These are phyloP conservation scores for Drosophila vallismaia DNA, from an alignment of 2,888 invertebrate species.

Conservation along the genomic window DNA sequence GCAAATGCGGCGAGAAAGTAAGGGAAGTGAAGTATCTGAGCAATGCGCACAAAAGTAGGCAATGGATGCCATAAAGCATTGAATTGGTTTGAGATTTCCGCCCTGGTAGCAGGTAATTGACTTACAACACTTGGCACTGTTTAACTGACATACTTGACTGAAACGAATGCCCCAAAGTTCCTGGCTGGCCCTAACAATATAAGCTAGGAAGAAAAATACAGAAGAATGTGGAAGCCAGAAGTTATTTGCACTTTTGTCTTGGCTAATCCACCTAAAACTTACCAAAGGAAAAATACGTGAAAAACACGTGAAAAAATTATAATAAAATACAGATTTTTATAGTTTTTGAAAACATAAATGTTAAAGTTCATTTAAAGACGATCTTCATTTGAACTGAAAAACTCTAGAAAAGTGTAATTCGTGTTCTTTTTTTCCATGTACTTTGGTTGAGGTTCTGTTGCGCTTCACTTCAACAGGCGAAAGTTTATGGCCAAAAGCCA, in stretches of 20 bases:
- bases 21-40: background rate
- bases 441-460: conserved; percentile 31
- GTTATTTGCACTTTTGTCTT: conserved; percentile 10
- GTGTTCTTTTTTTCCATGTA: background rate
- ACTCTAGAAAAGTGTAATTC: conserved; percentile 1
- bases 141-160: conserved; percentile 64
- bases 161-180: conserved; percentile 8
- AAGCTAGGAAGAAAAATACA: background rate
- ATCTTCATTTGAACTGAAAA: background rate
- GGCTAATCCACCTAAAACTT: conserved; percentile 14
- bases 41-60: conserved; percentile 15
- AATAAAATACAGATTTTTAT: background rate
- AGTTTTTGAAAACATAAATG: background rate
- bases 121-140: conserved; percentile 69
- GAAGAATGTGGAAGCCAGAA: conserved; percentile 19
- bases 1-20: conserved; percentile 3
- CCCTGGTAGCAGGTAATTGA: conserved; percentile 70
- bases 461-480: conserved; percentile 63
- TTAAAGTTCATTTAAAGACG: background rate
- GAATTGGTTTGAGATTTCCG: conserved; percentile 48
- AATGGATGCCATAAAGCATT: conserved; percentile 9
- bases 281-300: background rate
- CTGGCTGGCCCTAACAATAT: background rate
- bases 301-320: background rate
- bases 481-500: conserved; percentile 72